Evolutionary conservation across 2,888 invertebrate species (phyloP).

Genomic region (Amphipoea lucens): DNA sequence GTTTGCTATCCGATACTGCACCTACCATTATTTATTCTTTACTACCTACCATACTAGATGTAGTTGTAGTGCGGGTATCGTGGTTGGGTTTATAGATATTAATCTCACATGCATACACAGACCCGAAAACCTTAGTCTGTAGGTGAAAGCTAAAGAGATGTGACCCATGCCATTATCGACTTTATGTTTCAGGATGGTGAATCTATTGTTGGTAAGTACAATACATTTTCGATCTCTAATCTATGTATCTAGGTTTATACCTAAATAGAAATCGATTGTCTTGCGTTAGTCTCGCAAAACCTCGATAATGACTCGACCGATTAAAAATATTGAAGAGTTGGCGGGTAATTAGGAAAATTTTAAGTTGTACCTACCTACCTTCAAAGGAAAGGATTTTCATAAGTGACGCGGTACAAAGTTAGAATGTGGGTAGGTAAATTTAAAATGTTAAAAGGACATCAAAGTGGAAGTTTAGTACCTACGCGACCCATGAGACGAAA

Average conservation of each 20-base stretch:
- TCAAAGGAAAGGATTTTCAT: neutral
- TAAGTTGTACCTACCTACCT: neutral
- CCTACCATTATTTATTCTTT: neutral
- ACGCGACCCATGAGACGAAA: constrained; percentile 3
- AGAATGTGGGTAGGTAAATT: constrained; percentile 5
- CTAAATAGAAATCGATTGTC: too few relatives aligned
- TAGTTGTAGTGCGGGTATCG: neutral
- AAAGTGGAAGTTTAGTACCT: constrained; percentile 27
- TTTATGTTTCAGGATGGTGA: neutral
- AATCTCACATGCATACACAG: neutral
- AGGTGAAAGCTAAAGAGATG: neutral
- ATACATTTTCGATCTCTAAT: too few relatives aligned
- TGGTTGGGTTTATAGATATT: neutral
- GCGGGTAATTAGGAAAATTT: too few relatives aligned
- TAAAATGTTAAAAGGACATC: neutral
- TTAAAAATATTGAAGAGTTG: too few relatives aligned
- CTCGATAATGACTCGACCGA: too few relatives aligned
- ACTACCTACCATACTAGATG: neutral
- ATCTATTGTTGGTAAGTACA: neutral
- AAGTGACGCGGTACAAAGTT: neutral
- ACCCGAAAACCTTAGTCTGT: neutral
- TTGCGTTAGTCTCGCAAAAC: too few relatives aligned
- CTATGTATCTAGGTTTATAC: too few relatives aligned
- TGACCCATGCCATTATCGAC: neutral
- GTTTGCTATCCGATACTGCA: constrained; percentile 10